Percentiles rank a stretch among this genome's conserved stretches.
These are phyloP conservation scores for Troides helena DNA, from an alignment of 2,888 invertebrate species.

Conservation along the genomic window DNA sequence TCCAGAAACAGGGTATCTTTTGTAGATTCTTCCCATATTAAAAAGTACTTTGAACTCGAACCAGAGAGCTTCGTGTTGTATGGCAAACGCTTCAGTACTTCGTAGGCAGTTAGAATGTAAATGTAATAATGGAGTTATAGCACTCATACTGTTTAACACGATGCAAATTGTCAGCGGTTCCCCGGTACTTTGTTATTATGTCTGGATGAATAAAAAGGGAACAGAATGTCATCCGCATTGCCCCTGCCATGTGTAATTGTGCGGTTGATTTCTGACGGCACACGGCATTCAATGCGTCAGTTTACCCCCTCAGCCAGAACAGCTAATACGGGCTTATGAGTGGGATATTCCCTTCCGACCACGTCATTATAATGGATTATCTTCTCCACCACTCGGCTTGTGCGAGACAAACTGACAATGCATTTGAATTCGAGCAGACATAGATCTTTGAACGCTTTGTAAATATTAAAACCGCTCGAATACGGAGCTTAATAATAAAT, in stretches of 20 bases:
- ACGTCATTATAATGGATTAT: slow-evolving; percentile 3
- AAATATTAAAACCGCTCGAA: not conserved
- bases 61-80: no score
- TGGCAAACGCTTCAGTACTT: no score
- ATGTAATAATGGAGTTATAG: not conserved
- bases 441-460: not conserved
- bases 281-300: not conserved
- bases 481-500: not conserved
- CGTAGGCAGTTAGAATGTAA: not conserved
- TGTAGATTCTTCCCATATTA: no score
- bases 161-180: slow-evolving; percentile 2
- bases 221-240: not conserved
- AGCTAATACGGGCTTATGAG: slow-evolving; percentile 1
- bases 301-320: not conserved
- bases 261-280: slow-evolving; percentile 1
- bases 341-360: not conserved
- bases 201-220: not conserved
- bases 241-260: not conserved
- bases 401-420: not conserved
- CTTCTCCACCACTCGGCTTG: not conserved
- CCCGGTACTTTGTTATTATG: not conserved
- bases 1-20: no score
- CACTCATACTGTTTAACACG: not conserved
- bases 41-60: no score
- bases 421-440: not conserved